phyloP scores from a whole-genome alignment of 2,113 vertebrate genomes.

The Cavia aperea region DNA sequence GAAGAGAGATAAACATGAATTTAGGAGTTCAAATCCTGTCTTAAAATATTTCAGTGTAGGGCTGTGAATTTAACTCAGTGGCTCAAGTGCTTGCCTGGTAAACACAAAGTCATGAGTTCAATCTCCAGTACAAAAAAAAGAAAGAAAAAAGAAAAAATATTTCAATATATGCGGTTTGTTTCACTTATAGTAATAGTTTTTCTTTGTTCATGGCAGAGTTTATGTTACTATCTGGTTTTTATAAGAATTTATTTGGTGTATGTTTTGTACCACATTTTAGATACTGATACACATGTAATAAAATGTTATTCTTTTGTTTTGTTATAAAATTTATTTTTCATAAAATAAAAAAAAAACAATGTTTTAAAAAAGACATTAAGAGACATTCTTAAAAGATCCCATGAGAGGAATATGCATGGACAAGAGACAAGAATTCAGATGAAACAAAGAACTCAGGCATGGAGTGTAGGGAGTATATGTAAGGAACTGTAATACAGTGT shows the following conservation, averaged over 20 bases:
- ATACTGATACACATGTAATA: background rate
- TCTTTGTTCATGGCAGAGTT: background rate
- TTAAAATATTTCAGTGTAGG: background rate
- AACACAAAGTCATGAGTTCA: too few species aligned
- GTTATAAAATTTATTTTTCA: background rate
- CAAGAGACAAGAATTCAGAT: background rate
- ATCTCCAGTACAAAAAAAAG: too few species aligned
- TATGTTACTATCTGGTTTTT: background rate
- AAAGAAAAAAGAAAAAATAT: background rate
- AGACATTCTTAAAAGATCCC: background rate
- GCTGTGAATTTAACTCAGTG: too few species aligned
- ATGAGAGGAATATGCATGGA: background rate
- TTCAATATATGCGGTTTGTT: background rate
- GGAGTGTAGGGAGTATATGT: background rate
- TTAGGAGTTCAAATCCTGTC: background rate
- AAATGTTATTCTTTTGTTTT: background rate
- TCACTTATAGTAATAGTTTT: background rate
- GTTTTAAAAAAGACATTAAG: background rate
- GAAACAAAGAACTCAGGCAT: background rate
- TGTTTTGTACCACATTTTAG: background rate
- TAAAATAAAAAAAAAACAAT: background rate
- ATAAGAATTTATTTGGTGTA: background rate
- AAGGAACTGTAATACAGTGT: background rate
- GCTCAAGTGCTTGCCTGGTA: too few species aligned
- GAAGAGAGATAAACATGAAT: background rate